Conservation (phyloP, 92 coral and sea anemone species). For the Plumapathes pennacea region DNA sequence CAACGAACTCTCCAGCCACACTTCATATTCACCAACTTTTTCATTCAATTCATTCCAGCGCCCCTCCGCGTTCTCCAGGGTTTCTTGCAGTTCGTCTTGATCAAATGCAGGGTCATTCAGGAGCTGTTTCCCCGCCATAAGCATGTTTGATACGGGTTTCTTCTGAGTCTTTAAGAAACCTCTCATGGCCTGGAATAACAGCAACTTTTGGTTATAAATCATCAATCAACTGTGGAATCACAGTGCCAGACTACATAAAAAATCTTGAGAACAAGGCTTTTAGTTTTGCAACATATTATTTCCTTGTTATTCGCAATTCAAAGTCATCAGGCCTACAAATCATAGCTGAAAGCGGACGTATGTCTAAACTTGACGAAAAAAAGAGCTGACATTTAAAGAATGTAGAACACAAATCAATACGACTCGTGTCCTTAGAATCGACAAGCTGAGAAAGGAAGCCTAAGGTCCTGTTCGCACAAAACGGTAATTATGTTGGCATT, state of each 20-base stretch:
- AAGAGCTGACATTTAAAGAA: too few relatives aligned
- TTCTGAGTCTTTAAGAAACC: conserved; percentile 91
- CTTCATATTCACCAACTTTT: conserved; percentile 82
- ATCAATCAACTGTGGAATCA: too few relatives aligned
- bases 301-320: neutral
- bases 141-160: conserved; percentile 67
- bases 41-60: conserved; percentile 79
- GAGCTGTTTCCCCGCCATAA: conserved; percentile 71
- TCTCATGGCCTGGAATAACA: conserved; percentile 84
- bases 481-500: too few relatives aligned
- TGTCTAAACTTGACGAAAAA: too few relatives aligned
- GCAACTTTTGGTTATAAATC: neutral
- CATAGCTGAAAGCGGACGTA: too few relatives aligned
- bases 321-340: too few relatives aligned
- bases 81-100: conserved; percentile 85
- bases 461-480: too few relatives aligned
- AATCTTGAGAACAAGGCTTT: too few relatives aligned
- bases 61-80: conserved; percentile 75
- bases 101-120: conserved; percentile 77
- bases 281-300: neutral
- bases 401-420: too few relatives aligned
- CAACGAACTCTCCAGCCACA: conserved; percentile 84
- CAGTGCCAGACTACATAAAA: too few relatives aligned
- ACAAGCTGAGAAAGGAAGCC: too few relatives aligned
- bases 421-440: too few relatives aligned